Base-by-base conservation (phyloP, 1,140 invertebrate genomes). In the Diorhabda sublineata region DNA sequence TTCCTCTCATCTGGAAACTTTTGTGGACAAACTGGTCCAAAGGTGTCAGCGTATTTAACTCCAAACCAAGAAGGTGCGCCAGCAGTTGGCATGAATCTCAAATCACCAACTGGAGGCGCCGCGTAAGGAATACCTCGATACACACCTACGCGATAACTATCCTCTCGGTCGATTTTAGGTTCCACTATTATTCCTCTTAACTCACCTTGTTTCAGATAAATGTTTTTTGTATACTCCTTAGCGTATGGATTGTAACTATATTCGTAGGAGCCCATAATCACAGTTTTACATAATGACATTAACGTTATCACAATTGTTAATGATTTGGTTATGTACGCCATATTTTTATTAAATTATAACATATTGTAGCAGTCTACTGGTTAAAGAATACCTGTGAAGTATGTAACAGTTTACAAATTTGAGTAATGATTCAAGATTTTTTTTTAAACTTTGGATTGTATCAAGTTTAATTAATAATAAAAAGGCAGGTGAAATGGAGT, bases 111-210 rank as follows among this genome's bases (percentile, higher is more conserved):
- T 1, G 94, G 95, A n/a, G 96, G 89, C 9, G 92, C 92, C 1
- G 95, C 96, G 81, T 97, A 98, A 3, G 94, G 95, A 71, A 97
- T 86, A 1, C 95, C 96, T 60, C 87, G 75, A 75, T 85, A 89
- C 75, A 88, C 87, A 76, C 88, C 87, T 62, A 88, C 86, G 42
- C 79, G 78, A 57, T 83, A 81, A 67, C 87, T 75, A 8, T 84
- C 82, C 7, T 71, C 83, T 83, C 73, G 84, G 79, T 58, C 81
- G 73, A 70, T 42, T 68, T 84, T 83, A 4, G 87, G 85, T 72
- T 84, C 84, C 42, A 88, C 84, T 9, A 88, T 84, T 60, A 87
- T 76, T 41, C 88, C 88, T 73, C 85, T 83, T 42, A 89, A 75
- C 8, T 81, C 42, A 8, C 79, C 79, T 72, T 81, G 79, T 71